Evolutionary conservation across 2,888 invertebrate species (phyloP), one percentile per base, ranked within the genome.

Genomic region (Perdita meconis): DNA sequence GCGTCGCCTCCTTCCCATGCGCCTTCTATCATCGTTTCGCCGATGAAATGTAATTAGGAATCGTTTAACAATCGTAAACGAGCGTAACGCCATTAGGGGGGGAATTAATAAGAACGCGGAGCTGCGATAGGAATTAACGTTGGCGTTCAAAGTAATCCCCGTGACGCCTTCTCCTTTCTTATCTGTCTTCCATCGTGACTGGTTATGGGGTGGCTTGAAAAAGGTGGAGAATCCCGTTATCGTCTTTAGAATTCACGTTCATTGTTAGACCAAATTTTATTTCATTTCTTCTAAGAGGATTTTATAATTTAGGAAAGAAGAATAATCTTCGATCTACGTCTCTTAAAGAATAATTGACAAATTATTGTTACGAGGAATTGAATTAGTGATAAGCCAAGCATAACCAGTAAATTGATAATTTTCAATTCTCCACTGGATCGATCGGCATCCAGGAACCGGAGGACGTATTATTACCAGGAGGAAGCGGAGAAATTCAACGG

Each of bases 401-500:
- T 38, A 72, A 72, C 53, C n/a, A n/a, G n/a, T n/a, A 63, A 63
- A 77, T 73, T 68, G 73, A 72, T 63, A 38, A 71, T 60, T 64
- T 34, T 42, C 16, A 50, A 68, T 44, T 60, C 57, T 36, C 10
- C 44, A 10, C 2, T 47, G 40, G 34, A 1, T 22, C 40, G 55
- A 26, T 30, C 16, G 3, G 36, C n/a, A 40, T 63, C 36, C 34
- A 40, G 44, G 53, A 59, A 42, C 42, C 40, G 55, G 34, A 16
- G 73, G 68, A 64, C 65, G 16, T 56, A 53, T 68, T 68, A 73
- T 73, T 73, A 68, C 56, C 51, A 24, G 24, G 24, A 67, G 24
- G 24, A 67, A 68, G 78, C n/a, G n/a, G n/a, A n/a, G n/a, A n/a
- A 75, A 81, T 74, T 61, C 61, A 63, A 72, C 60, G 69, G 64